Evolutionary conservation across 2,888 invertebrate species (phyloP).

Genomic region (Agonum fuliginosum): DNA sequence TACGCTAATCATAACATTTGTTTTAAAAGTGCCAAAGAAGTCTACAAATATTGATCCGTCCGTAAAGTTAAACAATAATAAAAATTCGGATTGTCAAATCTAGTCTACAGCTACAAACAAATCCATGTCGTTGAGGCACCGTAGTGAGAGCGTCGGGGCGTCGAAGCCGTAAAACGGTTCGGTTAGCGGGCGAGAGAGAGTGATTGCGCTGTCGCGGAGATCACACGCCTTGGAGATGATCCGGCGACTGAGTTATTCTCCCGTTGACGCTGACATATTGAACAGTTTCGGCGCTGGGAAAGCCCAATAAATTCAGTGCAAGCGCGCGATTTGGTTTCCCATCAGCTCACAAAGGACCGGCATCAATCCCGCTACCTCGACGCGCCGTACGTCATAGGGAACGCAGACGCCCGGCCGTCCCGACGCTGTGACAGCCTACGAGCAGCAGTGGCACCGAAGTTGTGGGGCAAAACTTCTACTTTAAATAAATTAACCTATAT

Average conservation of each 20-base stretch:
- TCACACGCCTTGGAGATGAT: constrained; percentile 56
- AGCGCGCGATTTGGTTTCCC: constrained; percentile 58
- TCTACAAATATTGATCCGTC: background rate
- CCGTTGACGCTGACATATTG: constrained; percentile 58
- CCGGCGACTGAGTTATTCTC: constrained; percentile 54
- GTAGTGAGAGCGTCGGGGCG: background rate
- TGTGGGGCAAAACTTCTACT: no score
- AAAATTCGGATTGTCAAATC: constrained; percentile 25
- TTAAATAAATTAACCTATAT: no score
- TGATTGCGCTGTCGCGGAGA: constrained; percentile 47
- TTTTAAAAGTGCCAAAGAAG: no score
- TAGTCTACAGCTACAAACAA: constrained; percentile 9
- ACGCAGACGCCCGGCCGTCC: background rate
- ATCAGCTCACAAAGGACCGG: constrained; percentile 54
- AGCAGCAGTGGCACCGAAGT: no score
- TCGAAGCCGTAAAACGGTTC: constrained; percentile 2
- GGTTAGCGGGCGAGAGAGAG: constrained; percentile 7
- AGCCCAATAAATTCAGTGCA: constrained; percentile 66
- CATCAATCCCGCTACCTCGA: constrained; percentile 51
- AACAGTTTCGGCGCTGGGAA: constrained; percentile 67
- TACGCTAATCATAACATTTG: no score
- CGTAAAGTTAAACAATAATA: constrained; percentile 36
- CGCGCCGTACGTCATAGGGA: constrained; percentile 47
- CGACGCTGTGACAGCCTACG: constrained; percentile 17
- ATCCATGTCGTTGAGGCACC: background rate